These are phyloP conservation scores for Aphelinus certus DNA, from an alignment of 1,140 invertebrate genomes.

Conservation along the genomic window DNA sequence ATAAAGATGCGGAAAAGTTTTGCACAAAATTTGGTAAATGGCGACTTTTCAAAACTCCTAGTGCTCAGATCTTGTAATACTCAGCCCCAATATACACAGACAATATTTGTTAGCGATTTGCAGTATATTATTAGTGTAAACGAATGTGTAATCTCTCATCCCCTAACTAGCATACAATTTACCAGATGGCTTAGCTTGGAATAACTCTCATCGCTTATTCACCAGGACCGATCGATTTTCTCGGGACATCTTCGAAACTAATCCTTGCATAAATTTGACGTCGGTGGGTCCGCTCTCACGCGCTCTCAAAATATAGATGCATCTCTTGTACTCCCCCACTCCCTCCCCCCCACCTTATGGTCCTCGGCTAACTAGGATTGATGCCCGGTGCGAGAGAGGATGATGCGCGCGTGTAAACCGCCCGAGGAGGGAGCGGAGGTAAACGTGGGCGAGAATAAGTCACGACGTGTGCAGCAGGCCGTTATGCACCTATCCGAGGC, in stretches of 20 bases:
- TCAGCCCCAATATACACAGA: no score
- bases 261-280: conserved; percentile 9
- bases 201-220: not conserved
- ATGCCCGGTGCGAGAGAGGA: conserved; percentile 13
- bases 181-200: no score
- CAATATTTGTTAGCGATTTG: no score
- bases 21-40: no score
- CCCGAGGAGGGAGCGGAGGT: not conserved
- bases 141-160: no score
- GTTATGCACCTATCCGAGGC: conserved; percentile 37
- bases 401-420: conserved; percentile 24
- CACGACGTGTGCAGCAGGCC: conserved; percentile 34
- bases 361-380: conserved; percentile 24
- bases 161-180: no score
- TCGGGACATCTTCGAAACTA: not conserved
- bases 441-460: conserved; percentile 40
- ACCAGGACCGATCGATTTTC: conserved; percentile 17
- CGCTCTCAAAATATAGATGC: no score
- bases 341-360: not conserved
- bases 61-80: no score
- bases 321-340: not conserved
- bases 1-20: no score
- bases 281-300: not conserved
- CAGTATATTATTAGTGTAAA: no score
- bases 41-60: no score